Base-by-base conservation (phyloP, 2,888 invertebrate species). In the Mythimna impura region DNA sequence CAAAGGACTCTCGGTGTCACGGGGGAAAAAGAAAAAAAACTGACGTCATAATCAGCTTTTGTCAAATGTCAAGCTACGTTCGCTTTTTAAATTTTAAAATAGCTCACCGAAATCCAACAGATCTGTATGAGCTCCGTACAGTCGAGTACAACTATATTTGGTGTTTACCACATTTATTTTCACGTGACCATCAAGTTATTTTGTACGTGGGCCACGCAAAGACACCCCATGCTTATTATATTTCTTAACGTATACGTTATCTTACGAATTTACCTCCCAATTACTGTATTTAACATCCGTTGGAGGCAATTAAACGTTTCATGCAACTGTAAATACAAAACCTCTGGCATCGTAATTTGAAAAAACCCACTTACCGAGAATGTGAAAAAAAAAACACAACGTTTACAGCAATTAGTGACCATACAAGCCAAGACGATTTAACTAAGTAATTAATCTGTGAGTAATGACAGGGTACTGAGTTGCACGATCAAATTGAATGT, bases 41-140 rank as follows among this genome's bases (percentile, higher is more conserved):
- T 95, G 94, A 96, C 94, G 94, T 95, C 94, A 94, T 96, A 96
- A 96, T 96, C 96, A 96, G 95, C 96, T 96, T 96, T 96, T 95
- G 95, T 96, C 94, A 95, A 96, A 94, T 89, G 94, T 94, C 94
- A 94, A 93, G 91, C 90, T 89, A 89, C 89, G 92, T 93, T 93
- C 92, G 90, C 92, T 91, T 94, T 94, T 94, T 90, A 92, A 94
- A 92, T 85, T 93, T 93, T 94, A 86, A 93, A 95, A 95, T 93
- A 94, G 94, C 91, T 93, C 91, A 91, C 89, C 89, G 89, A 91
- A 92, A 92, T 92, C 89, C 88, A 87, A 90, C 88, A 80, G 71
- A 67, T 83, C 74, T 55, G 55, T 76, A 75, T 61, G 66, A 66
- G 52, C 36, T 52, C 50, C 9, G 89, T 92, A 92, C 89, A 89